phyloP scores from a whole-genome alignment of 2,888 invertebrate genomes.

The Bellardia pandia region DNA sequence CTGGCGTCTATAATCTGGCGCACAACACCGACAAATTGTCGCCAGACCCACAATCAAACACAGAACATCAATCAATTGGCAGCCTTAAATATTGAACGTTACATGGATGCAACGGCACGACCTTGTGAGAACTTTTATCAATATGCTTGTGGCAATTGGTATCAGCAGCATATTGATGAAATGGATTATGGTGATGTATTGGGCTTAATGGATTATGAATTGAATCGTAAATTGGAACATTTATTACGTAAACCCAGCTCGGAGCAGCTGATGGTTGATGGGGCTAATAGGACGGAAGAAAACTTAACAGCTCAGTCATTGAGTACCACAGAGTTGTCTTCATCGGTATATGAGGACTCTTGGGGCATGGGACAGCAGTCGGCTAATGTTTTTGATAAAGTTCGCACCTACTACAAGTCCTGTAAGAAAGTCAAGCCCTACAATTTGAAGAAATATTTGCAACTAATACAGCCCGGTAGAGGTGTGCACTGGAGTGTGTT shows the following conservation, averaged over 20 bases:
- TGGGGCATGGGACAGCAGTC: constrained; percentile 51
- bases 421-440: constrained; percentile 81
- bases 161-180: constrained; percentile 78
- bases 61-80: constrained; percentile 79
- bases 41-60: constrained; percentile 74
- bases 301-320: constrained; percentile 30
- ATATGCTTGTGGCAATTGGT: constrained; percentile 82
- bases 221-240: constrained; percentile 80
- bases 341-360: constrained; percentile 47
- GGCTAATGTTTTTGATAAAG: constrained; percentile 74
- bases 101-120: constrained; percentile 79
- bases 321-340: constrained; percentile 49
- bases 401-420: constrained; percentile 80
- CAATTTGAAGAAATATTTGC: constrained; percentile 80
- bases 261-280: background rate
- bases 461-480: constrained; percentile 77
- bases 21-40: constrained; percentile 80
- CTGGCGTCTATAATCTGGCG: constrained; percentile 80
- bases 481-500: constrained; percentile 75
- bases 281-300: constrained; percentile 52
- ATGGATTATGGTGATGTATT: constrained; percentile 80
- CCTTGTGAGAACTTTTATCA: constrained; percentile 83
- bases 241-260: constrained; percentile 74
- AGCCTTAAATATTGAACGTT: constrained; percentile 79
- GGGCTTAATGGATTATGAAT: constrained; percentile 78